Evolutionary conservation across 2,113 vertebrate species (phyloP).

Genomic region (Morone saxatilis): DNA sequence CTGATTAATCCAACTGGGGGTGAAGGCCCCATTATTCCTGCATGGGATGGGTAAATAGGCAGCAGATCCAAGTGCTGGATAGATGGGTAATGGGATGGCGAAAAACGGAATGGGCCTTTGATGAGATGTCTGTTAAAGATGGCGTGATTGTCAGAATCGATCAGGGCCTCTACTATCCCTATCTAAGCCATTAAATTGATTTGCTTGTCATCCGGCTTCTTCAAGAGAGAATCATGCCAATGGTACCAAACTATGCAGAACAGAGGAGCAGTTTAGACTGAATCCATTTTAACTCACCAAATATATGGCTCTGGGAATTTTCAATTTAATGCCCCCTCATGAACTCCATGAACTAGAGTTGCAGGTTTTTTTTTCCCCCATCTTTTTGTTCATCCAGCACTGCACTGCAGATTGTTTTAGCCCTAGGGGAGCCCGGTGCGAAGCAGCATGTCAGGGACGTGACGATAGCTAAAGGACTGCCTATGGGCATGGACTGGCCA

Average conservation of each 20-base stretch:
- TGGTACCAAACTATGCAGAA: constrained; percentile 39
- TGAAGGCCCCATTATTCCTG: constrained; percentile 79
- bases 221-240: constrained; percentile 30
- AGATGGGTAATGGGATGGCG: constrained; percentile 68
- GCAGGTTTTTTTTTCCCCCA: not conserved
- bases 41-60: constrained; percentile 75
- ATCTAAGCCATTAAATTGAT: constrained; percentile 66
- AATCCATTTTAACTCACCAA: constrained; percentile 43
- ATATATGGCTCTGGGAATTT: constrained; percentile 40
- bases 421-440: constrained; percentile 39
- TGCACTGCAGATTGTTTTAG: constrained; percentile 28
- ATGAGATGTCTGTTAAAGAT: constrained; percentile 78
- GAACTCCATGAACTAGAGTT: constrained; percentile 28
- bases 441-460: constrained; percentile 36
- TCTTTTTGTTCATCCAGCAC: constrained; percentile 17
- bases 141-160: constrained; percentile 75
- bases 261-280: constrained; percentile 16
- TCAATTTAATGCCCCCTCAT: constrained; percentile 29
- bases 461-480: constrained; percentile 37
- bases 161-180: constrained; percentile 57
- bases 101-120: constrained; percentile 66
- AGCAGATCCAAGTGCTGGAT: constrained; percentile 62
- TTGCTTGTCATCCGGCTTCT: constrained; percentile 58
- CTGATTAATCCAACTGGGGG: constrained; percentile 84
- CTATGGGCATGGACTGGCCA: constrained; percentile 32